These are phyloP conservation scores for Bolinopsis microptera DNA, from an alignment of 37 sponge, comb jelly and placozoan genomes.

Conservation along the genomic window DNA sequence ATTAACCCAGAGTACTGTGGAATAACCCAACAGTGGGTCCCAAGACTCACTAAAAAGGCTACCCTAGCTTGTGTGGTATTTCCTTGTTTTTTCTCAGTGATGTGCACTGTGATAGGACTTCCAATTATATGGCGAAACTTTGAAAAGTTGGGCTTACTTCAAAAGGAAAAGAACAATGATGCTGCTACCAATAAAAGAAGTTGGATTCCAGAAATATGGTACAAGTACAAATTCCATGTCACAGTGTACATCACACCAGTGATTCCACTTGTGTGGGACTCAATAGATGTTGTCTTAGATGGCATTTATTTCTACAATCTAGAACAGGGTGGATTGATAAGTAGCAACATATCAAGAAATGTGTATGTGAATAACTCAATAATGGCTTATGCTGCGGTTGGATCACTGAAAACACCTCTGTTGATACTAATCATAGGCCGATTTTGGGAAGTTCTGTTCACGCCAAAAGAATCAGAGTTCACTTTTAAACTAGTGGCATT, in stretches of 20 bases:
- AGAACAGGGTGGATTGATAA: not conserved
- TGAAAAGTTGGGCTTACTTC: not conserved
- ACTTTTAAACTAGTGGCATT: not conserved
- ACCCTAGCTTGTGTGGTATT: not conserved
- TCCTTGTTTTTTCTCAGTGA: not conserved
- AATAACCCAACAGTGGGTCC: slow-evolving; percentile 13
- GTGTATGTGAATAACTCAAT: not conserved
- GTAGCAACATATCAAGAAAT: not conserved
- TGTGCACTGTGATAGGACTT: not conserved
- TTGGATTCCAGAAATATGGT: not conserved
- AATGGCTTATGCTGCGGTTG: not conserved
- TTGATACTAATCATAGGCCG: not conserved
- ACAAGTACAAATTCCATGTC: not conserved
- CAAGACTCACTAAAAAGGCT: not conserved
- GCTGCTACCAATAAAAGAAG: not conserved
- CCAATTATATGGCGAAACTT: slow-evolving; percentile 1
- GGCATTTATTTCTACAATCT: not conserved
- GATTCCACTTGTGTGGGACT: not conserved
- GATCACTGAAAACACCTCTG: slow-evolving; percentile 16
- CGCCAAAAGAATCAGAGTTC: not conserved
- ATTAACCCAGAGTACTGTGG: not conserved
- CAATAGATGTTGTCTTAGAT: not conserved
- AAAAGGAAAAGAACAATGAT: not conserved
- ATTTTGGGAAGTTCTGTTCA: slow-evolving; percentile 3
- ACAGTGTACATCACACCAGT: not conserved